Conservation (phyloP, 2,797 vertebrate genomes). For the Pitangus sulphuratus region DNA sequence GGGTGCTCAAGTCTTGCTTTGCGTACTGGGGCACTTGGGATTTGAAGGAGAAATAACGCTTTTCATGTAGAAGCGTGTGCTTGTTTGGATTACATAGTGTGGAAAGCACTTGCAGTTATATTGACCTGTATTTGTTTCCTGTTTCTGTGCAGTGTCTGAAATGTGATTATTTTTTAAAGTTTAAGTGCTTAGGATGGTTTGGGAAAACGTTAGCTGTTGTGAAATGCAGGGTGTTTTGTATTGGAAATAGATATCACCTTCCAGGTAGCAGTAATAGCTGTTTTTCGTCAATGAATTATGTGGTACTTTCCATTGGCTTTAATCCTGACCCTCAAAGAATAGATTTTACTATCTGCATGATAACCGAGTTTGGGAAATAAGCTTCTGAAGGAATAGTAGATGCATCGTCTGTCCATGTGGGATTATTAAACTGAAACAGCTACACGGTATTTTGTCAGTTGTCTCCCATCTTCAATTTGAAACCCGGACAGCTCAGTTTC, state of each 20-base stretch:
- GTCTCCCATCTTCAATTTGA: conserved; percentile 50
- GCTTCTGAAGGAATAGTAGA: not conserved
- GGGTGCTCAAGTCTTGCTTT: not conserved
- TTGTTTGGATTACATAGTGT: not conserved
- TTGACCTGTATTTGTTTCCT: not conserved
- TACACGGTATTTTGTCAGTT: conserved; percentile 47
- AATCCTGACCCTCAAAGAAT: conserved; percentile 31
- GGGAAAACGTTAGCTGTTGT: not conserved
- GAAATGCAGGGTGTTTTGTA: not conserved
- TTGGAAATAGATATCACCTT: not conserved
- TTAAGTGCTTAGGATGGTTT: not conserved
- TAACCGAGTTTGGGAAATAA: conserved; percentile 35
- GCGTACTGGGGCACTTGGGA: not conserved
- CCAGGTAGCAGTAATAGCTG: not conserved
- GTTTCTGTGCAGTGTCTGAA: not conserved
- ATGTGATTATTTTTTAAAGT: not conserved
- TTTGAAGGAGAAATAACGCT: not conserved
- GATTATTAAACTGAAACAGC: conserved; percentile 60
- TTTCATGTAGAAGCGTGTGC: not conserved
- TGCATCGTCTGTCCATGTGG: not conserved
- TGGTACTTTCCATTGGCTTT: not conserved
- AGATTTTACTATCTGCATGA: conserved; percentile 31
- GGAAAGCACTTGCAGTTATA: not conserved
- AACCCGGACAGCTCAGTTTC: not conserved
- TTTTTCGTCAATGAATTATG: conserved; percentile 28